Evolutionary conservation across 1,140 invertebrate species (phyloP).

Genomic region (Gryllus bimaculatus): DNA sequence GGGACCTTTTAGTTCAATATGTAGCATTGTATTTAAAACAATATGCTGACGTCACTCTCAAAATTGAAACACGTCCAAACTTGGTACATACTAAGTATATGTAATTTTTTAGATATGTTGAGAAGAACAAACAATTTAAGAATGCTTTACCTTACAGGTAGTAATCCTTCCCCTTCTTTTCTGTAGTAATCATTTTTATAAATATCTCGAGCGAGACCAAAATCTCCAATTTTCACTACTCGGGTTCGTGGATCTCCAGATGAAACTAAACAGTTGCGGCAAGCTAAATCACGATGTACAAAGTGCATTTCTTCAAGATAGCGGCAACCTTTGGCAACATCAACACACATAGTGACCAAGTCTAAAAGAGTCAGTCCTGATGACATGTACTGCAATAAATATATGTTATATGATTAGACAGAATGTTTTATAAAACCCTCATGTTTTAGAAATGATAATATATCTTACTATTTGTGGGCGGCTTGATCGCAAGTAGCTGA

Average conservation of each 20-base stretch:
- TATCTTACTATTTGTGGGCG: conserved; percentile 53
- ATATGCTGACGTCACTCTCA: too few relatives aligned
- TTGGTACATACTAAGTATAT: too few relatives aligned
- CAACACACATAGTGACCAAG: conserved; percentile 83
- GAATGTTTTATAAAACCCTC: neutral
- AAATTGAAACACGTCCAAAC: too few relatives aligned
- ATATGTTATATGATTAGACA: neutral
- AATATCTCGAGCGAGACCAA: conserved; percentile 87
- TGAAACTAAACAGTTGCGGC: conserved; percentile 85
- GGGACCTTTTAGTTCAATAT: too few relatives aligned
- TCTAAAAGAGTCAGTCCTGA: conserved; percentile 65
- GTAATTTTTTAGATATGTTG: too few relatives aligned
- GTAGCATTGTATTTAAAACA: too few relatives aligned
- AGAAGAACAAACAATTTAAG: too few relatives aligned
- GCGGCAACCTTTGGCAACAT: conserved; percentile 85
- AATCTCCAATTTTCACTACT: conserved; percentile 95
- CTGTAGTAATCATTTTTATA: conserved; percentile 96
- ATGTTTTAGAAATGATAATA: neutral
- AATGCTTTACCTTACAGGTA: conserved; percentile 48
- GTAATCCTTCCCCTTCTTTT: conserved; percentile 52
- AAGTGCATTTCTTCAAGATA: conserved; percentile 93
- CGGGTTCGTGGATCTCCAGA: conserved; percentile 52
- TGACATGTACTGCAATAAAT: conserved; percentile 35
- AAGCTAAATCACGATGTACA: conserved; percentile 92
- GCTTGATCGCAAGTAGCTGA: conserved; percentile 76